Percentiles rank a stretch among this genome's conserved stretches.
Evolutionary conservation across 2,888 invertebrate genomes (phyloP).

Genomic region (Galeruca laticollis): DNA sequence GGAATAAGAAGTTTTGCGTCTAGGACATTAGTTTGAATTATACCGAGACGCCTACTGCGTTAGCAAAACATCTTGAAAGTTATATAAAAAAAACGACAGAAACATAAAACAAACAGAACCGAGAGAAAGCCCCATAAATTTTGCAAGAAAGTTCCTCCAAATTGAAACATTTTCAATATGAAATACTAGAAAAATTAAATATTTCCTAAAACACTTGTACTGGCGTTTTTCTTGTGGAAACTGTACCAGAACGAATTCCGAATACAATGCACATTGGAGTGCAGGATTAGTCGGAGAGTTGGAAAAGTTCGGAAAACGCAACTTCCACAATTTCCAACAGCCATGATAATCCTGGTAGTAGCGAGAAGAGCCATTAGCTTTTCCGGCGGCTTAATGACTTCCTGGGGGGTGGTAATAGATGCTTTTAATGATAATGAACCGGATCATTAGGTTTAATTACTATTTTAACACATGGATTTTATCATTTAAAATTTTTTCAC

Average conservation of each 20-base stretch:
- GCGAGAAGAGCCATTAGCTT: conserved; percentile 55
- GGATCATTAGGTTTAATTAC: conserved; percentile 62
- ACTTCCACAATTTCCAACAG: conserved; percentile 33
- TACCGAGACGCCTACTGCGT: conserved; percentile 29
- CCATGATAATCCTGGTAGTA: conserved; percentile 31
- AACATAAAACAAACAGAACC: background rate
- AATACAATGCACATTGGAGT: conserved; percentile 32
- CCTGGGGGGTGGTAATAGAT: conserved; percentile 63
- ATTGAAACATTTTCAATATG: background rate
- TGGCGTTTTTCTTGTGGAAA: conserved; percentile 3
- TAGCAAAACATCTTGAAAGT: conserved; percentile 24
- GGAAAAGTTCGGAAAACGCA: conserved; percentile 25
- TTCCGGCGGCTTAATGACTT: conserved; percentile 61
- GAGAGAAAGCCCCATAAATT: background rate
- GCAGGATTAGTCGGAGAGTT: conserved; percentile 28
- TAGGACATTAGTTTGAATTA: conserved; percentile 22
- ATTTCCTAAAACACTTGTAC: too few species aligned
- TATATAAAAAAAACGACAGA: background rate
- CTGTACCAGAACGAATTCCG: conserved; percentile 22
- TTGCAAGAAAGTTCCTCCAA: background rate
- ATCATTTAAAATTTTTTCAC: background rate
- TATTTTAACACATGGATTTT: conserved; percentile 49
- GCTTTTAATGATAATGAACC: conserved; percentile 61
- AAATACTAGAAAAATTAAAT: background rate
- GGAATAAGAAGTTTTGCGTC: conserved; percentile 27